Percentiles rank a stretch among this genome's conserved stretches.
Conservation (phyloP, 92 coral and sea anemone species). For the Desmophyllum pertusum region DNA sequence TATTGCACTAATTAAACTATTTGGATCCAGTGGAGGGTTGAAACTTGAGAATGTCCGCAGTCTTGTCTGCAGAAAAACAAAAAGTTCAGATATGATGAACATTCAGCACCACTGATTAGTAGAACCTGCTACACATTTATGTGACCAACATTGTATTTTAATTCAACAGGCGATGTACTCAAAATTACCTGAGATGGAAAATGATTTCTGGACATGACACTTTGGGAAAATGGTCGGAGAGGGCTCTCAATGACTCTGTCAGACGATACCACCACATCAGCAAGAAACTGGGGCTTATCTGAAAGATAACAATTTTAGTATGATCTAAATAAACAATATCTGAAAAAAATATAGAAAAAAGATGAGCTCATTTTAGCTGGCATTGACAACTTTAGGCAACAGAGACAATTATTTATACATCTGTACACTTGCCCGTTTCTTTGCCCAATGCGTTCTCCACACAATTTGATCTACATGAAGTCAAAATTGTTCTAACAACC, state of each 20-base stretch:
- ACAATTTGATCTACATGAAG: no score
- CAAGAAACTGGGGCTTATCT: conserved; percentile 81
- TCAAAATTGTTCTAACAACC: no score
- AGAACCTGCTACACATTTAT: not conserved
- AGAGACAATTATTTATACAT: no score
- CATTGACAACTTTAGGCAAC: no score
- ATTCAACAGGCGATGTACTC: not conserved
- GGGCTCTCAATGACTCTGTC: conserved; percentile 83
- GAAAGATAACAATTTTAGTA: not conserved
- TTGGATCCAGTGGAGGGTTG: conserved; percentile 82
- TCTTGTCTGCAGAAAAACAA: conserved; percentile 66
- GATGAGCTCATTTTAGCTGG: no score
- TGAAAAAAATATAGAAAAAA: no score
- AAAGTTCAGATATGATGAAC: not conserved
- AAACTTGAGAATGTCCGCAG: conserved; percentile 70
- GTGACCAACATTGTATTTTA: not conserved
- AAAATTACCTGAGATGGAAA: conserved; percentile 81
- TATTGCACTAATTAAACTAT: conserved; percentile 85
- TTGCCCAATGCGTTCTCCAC: no score
- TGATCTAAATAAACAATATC: no score
- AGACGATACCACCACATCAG: conserved; percentile 75
- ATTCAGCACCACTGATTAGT: not conserved
- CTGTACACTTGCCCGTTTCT: no score
- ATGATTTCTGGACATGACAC: conserved; percentile 81
- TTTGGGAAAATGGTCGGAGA: conserved; percentile 82